phyloP scores from a whole-genome alignment of 1,140 invertebrate genomes.

The Drosophila azteca region DNA sequence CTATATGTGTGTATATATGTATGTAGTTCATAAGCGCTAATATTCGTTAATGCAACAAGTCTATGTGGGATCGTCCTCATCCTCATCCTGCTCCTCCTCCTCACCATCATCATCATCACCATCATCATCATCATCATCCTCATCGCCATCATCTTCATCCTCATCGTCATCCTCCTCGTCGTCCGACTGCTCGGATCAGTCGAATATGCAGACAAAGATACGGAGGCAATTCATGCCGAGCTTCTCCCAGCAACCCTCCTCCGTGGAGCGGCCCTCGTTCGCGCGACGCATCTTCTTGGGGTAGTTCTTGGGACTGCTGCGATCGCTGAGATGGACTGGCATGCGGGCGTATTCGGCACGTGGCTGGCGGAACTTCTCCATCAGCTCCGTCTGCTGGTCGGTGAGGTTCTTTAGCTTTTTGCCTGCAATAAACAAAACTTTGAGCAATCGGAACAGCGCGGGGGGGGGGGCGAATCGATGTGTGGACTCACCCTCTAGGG shows the following conservation, averaged over 20 bases:
- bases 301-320: constrained; percentile 81
- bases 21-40: constrained; percentile 79
- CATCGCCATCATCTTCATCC: constrained; percentile 1
- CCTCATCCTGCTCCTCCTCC: constrained; percentile 14
- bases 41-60: constrained; percentile 80
- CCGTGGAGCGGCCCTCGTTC: constrained; percentile 57
- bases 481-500: constrained; percentile 68
- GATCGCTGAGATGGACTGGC: constrained; percentile 82
- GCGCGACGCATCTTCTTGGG: constrained; percentile 80
- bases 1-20: constrained; percentile 47
- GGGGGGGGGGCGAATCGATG: neutral
- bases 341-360: constrained; percentile 78
- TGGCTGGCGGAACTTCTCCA: constrained; percentile 79
- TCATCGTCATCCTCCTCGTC: constrained; percentile 33
- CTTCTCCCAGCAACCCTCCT: constrained; percentile 79
- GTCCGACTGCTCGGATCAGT: constrained; percentile 62
- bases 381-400: constrained; percentile 72
- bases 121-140: constrained; percentile 6
- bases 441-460: too few relatives aligned
- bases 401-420: constrained; percentile 81
- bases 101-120: neutral
- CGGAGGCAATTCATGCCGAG: constrained; percentile 79
- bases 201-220: constrained; percentile 82
- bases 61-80: constrained; percentile 56
- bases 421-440: constrained; percentile 34